Conservation (phyloP, 2,113 vertebrate species). For the Romanogobio albipinnatus region DNA sequence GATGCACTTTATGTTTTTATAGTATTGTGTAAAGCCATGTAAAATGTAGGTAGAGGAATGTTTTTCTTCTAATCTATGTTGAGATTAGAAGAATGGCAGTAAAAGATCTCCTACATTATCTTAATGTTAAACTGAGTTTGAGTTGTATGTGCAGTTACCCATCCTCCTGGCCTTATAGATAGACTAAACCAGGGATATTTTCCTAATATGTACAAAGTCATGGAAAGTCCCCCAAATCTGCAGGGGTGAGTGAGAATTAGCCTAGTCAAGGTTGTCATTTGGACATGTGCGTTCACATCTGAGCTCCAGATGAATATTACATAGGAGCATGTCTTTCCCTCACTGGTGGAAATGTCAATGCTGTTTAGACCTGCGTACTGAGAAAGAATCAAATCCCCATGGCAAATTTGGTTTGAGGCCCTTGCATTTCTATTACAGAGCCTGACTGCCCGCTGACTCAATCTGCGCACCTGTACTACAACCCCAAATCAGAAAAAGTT, state of each 20-base stretch:
- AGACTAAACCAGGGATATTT: neutral
- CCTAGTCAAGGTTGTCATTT: conserved; percentile 16
- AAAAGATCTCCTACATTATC: neutral
- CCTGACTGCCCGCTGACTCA: conserved; percentile 4
- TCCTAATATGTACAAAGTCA: neutral
- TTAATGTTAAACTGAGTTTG: neutral
- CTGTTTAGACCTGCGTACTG: conserved; percentile 27
- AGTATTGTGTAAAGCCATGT: too few relatives aligned
- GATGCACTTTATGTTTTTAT: too few relatives aligned
- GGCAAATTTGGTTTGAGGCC: neutral
- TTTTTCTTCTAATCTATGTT: neutral
- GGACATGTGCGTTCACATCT: conserved; percentile 41
- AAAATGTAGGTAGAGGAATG: too few relatives aligned
- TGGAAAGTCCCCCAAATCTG: neutral
- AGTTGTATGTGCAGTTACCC: neutral
- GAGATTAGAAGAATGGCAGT: neutral
- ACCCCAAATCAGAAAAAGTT: too few relatives aligned
- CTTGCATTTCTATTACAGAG: conserved; percentile 6
- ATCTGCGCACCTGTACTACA: conserved; percentile 38
- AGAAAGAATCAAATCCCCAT: conserved; percentile 12
- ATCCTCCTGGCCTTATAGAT: neutral
- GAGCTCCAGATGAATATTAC: conserved; percentile 45
- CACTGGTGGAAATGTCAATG: conserved; percentile 38
- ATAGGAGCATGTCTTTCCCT: conserved; percentile 9
- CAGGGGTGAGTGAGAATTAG: neutral